Base-by-base conservation (phyloP, 2,888 invertebrate genomes). In the Pseudococcus viburni region DNA sequence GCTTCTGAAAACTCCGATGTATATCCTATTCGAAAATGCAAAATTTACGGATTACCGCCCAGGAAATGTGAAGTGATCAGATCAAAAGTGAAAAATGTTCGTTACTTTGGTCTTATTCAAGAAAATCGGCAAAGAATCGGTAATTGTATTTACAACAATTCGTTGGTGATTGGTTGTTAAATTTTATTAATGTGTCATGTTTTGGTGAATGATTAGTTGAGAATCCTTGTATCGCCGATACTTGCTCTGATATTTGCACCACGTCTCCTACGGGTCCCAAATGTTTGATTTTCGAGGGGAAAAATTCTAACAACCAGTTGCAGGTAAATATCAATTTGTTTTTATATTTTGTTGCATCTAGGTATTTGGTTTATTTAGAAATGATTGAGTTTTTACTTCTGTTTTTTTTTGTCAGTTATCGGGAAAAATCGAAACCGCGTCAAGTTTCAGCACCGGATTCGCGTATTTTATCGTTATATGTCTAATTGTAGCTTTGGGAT, bases 21-120 rank as follows among this genome's bases (percentile, higher is more conserved):
- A 0, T 93, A 93, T 80, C 93, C 93, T 33, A 92, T 95, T 48
- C 92, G 92, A 22, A 94, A 94, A 88, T 95, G 94, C 90, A 92
- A 92, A n/a, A 91, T 94, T 55, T 94, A 92, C 90, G 94, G 93
- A 0, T 89, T 91, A 42, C 84, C 86, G 19, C 88, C 88, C 19
- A 84, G 89, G 8, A 88, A 89, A 19, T 90, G 90, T 89, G 90
- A 90, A 84, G 89, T 89, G 7, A 73, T 90, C 8, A 89, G 90
- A 11, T 83, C 94, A 89, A 92, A 92, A 89, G 91, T 92, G 33
- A 92, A 93, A 89, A 91, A 92, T 9, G 89, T 90, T 11, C 92
- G 93, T 84, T 91, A 93, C 33, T 94, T 95, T 89, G 91, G 92
- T 0, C 91, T 95, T 7, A 91, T 88, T 5, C 88, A 88, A 51